A percentile compares a stretch with the other conserved stretches of the same genome.
phyloP scores from a whole-genome alignment of 2,113 vertebrate species.

The Athene noctua region DNA sequence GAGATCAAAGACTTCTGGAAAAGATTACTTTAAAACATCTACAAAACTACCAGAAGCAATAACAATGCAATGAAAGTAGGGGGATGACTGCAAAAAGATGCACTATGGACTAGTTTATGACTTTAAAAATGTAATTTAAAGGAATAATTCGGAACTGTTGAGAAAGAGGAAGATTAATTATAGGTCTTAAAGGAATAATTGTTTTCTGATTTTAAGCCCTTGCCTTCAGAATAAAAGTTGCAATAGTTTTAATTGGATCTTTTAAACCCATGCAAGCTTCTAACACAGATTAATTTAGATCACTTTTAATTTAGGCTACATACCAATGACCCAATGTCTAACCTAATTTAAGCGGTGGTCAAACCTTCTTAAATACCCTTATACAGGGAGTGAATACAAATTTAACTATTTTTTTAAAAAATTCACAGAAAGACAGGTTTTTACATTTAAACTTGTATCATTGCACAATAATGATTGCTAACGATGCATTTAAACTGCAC shows the following conservation, averaged over 20 bases:
- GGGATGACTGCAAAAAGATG: not conserved
- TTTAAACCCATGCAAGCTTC: not conserved
- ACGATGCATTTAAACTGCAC: not conserved
- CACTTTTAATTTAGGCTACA: not conserved
- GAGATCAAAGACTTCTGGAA: not conserved
- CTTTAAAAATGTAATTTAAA: not conserved
- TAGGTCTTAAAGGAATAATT: not conserved
- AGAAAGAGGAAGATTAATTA: not conserved
- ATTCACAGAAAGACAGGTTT: not conserved
- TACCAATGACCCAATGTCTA: not conserved
- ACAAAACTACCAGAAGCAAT: not conserved
- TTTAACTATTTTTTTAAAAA: not conserved
- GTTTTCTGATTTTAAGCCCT: not conserved
- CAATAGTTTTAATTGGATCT: not conserved
- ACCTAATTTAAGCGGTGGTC: not conserved
- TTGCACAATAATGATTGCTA: not conserved
- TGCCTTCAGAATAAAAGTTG: not conserved
- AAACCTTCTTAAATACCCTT: not conserved
- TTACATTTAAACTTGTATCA: rapidly evolving
- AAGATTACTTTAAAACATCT: not conserved
- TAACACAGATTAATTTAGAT: not conserved
- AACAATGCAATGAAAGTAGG: not conserved
- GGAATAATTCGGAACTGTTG: not conserved
- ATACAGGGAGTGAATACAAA: not conserved
- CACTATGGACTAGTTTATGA: not conserved